Evolutionary conservation across 2,113 vertebrate species (phyloP), one percentile per base, ranked within the genome.

Genomic region (Lota lota): DNA sequence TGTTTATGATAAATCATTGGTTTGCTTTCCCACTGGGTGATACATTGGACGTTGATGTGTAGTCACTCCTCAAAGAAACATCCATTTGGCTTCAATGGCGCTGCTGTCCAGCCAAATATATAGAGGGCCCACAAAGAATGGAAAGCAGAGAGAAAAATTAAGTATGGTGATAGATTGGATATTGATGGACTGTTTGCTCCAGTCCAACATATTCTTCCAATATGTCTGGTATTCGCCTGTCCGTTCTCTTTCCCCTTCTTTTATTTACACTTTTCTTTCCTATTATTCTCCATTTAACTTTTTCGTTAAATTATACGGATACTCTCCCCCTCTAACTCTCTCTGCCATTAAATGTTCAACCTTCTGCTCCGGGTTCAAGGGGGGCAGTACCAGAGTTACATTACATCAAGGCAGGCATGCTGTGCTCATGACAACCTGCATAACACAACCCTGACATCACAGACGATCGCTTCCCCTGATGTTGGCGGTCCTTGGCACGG

Each of bases 361-460:
- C 18, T 22, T 70, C 65, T 79, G 57, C 69, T 70, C 40, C 21
- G 67, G 17, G 68, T 80, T 84, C 59, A 77, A 68, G 28, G 63
- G 28, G 63, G 70, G 47, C 68, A 63, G 61, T 78, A 71, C 67
- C 56, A 79, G 75, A 76, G 73, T 81, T 77, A 22, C 75, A 74
- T 82, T 85, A 79, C 77, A 84, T 82, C 69, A 74, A 83, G 69
- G 60, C 67, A 61, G 79, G 74, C 81, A 79, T 76, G 72, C 73
- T 77, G 80, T 47, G 16, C 68, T 80, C 81, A 83, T 74, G 80
- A 82, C 80, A 83, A 83, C 77, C 75, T 66, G 61, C 85, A 82
- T 88, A 86, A 80, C 86, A 81, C 69, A 36, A 66, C 60, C 28
- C 75, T 88, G 78, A 88, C 79, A 83, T 88, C 82, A 88, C 84